Percentiles rank a stretch among this genome's conserved stretches.
phyloP scores from a whole-genome alignment of 2,113 vertebrate species.

The Trogon surrucura region DNA sequence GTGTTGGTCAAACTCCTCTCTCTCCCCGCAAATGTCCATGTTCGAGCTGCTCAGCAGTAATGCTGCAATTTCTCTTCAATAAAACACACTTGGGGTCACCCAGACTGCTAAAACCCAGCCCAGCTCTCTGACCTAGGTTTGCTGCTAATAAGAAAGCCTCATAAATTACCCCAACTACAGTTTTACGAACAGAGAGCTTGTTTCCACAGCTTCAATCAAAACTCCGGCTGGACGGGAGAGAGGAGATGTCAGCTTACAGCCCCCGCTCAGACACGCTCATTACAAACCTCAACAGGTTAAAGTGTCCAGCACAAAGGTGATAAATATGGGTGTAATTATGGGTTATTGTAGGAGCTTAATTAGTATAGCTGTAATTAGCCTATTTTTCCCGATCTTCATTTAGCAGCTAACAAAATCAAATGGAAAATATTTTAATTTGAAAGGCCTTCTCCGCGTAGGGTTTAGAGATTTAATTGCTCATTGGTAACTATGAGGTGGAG shows the following conservation, averaged over 20 bases:
- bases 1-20: not conserved
- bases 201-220: conserved; percentile 1
- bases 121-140: not conserved
- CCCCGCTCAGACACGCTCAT: not conserved
- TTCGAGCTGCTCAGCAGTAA: not conserved
- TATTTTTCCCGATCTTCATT: conserved; percentile 29
- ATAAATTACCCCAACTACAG: not conserved
- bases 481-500: not conserved
- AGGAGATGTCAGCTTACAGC: not conserved
- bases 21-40: accelerated
- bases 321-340: conserved; percentile 73
- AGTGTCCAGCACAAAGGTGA: conserved; percentile 75
- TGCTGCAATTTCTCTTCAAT: accelerated
- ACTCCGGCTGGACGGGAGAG: not conserved
- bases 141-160: not conserved
- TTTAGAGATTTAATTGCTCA: conserved; percentile 47
- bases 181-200: not conserved
- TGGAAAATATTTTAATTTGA: conserved; percentile 41
- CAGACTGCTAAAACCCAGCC: not conserved
- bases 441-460: not conserved
- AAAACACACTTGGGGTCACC: not conserved
- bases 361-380: conserved; percentile 67
- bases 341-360: conserved; percentile 70
- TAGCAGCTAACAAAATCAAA: conserved; percentile 57
- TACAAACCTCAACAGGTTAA: conserved; percentile 73